Base-by-base conservation (phyloP, 2,797 vertebrate species). In the Rallus crepitans region DNA sequence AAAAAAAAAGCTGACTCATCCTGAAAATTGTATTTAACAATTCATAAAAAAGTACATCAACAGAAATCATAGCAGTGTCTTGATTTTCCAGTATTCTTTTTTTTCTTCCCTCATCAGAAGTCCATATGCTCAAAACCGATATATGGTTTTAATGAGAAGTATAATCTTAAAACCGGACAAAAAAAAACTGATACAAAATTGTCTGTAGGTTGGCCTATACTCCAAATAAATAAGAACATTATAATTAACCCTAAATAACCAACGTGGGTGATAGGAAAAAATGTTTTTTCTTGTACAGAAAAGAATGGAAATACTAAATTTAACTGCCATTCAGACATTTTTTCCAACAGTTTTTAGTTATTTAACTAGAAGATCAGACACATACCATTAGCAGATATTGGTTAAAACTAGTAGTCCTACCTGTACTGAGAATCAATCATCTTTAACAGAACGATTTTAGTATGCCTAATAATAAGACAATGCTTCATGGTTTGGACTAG, bases 1-100 rank as follows among this genome's bases (percentile, higher is more conserved):
- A 2, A 3, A 5, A 6, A 12, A 15, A 31, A 27, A 30, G 6
- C 15, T 33, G 4, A 35, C 4, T 66, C 11, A 1, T 4, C 76
- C 37, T 70, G 31, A 8, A 50, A 55, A 57, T 45, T 69, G 0
- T 40, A 64, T 77, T 48, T 83, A 9, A 7, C 3, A 0, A 31
- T 69, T 72, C 30, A 79, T 37, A 39, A 42, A 77, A 80, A 61
- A 13, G 2, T 52, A 4, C 60, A 18, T 30, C 14, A 9, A 21
- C 16, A 66, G 47, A 69, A 93, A 52, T 50, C 15, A 60, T 15
- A 33, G 3, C 50, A 52, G 3, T 33, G 1, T 65, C 53, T 71
- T 75, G 25, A 61, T 64, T 82, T 86, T 33, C 21, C 39, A 48
- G 4, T 42, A 18, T 45, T 79, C 30, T n/a, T 2, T 63, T 60